These are phyloP conservation scores for Atherinosoma microstoma DNA, from an alignment of 2,797 vertebrate genomes.

Conservation along the genomic window DNA sequence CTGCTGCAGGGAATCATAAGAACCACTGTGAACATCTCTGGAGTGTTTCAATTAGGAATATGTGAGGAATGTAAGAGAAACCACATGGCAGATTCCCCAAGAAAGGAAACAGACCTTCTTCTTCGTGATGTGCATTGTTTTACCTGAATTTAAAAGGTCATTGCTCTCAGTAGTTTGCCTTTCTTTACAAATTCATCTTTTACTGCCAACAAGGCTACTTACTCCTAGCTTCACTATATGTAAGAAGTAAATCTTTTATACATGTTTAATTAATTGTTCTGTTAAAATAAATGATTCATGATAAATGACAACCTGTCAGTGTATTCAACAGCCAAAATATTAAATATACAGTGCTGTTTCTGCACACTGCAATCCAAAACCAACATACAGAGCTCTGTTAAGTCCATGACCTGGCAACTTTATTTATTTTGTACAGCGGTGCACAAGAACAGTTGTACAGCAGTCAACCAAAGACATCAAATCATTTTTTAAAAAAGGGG, in stretches of 20 bases:
- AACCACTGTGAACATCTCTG: slow-evolving; percentile 2
- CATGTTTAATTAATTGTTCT: background rate
- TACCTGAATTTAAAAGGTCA: background rate
- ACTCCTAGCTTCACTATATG: background rate
- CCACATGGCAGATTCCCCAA: background rate
- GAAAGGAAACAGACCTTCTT: background rate
- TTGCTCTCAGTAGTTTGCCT: background rate
- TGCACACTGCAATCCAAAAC: background rate
- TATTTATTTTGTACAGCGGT: background rate
- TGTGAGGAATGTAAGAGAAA: slow-evolving; percentile 7
- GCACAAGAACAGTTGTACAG: background rate
- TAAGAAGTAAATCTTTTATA: background rate
- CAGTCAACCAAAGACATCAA: background rate
- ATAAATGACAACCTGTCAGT: background rate
- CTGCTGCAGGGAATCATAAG: background rate
- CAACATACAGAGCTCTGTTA: background rate
- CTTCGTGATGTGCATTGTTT: background rate
- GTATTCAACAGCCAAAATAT: background rate
- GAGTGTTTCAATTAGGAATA: slow-evolving; percentile 12
- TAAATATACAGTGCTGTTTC: background rate
- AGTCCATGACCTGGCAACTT: background rate
- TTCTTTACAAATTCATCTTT: background rate
- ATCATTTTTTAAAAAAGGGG: background rate
- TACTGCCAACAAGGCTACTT: background rate
- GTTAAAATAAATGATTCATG: background rate